Evolutionary conservation across 2,888 invertebrate species (phyloP), one percentile per base, ranked within the genome.

Genomic region (Ptilodon capucinus): DNA sequence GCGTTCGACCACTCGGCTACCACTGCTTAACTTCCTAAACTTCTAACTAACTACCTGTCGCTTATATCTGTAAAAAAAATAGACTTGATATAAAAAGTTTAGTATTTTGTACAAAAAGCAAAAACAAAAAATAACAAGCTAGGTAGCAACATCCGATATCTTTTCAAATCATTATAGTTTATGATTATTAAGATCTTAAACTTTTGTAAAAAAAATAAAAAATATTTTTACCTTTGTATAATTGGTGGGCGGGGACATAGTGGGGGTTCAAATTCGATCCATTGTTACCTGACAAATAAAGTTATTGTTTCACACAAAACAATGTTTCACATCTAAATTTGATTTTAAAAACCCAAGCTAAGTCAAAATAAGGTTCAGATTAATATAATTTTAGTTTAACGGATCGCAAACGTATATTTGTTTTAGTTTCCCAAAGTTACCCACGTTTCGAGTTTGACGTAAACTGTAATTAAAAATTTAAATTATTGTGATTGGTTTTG

Each of bases 401-500:
- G 5, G 9, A 32, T 32, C 13, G 48, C 39, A 47, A 42, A 23
- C 1, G 2, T 44, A 49, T 46, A 2, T 46, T 60, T 40, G 59
- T 40, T 7, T 9, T 43, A 5, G 0, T 48, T 52, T 44, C 50
- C 60, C 55, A 46, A 34, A 46, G 47, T 55, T 53, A 60, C 68
- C 61, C 54, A 63, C 57, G 63, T 65, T 62, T 65, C 67, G 61
- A 46, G 51, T 61, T 62, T 72, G 79, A 80, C 79, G 77, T 74
- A 64, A 60, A 60, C 61, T 74, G 68, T 84, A 86, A 88, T 89
- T 89, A 88, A 86, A 84, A 80, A 77, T 80, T 76, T 84, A 86
- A 87, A 83, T 87, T 86, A 90, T 88, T 87, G 79, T 86, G 86
- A 90, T 89, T 87, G 85, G 78, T 81, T 87, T 84, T 86, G 86